Conservation (phyloP, 2,888 invertebrate species). For the Apotomis turbidana region DNA sequence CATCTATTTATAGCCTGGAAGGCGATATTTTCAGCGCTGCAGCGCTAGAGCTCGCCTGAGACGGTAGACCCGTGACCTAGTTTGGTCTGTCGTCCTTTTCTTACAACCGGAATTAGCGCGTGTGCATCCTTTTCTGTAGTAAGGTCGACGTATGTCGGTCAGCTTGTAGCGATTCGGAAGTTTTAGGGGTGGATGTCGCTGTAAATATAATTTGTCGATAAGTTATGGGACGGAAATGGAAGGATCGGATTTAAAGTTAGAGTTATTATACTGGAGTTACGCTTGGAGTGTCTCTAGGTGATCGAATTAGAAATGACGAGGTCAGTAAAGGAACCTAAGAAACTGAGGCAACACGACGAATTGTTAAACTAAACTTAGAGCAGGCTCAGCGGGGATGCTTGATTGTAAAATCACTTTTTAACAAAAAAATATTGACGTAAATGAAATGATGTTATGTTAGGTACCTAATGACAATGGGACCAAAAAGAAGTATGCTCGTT, state of each 20-base stretch:
- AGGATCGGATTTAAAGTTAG: neutral
- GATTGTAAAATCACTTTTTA: no score
- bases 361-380: no score
- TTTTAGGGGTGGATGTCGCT: conserved; percentile 53
- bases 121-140: conserved; percentile 61
- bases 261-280: no score
- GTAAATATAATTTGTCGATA: conserved; percentile 32
- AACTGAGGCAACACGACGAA: no score
- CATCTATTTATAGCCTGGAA: conserved; percentile 41
- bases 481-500: no score
- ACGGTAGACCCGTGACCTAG: conserved; percentile 78
- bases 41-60: conserved; percentile 71
- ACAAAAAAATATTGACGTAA: no score
- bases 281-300: no score
- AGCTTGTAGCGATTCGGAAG: conserved; percentile 75
- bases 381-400: no score
- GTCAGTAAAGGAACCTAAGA: no score
- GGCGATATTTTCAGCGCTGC: conserved; percentile 59
- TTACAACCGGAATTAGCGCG: conserved; percentile 45
- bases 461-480: no score
- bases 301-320: no score
- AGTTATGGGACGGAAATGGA: conserved; percentile 31
- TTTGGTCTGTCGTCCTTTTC: conserved; percentile 62
- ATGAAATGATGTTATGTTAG: no score
- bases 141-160: conserved; percentile 81